Base-by-base conservation (phyloP, 2,113 vertebrate species). In the Syrrhaptes paradoxus region DNA sequence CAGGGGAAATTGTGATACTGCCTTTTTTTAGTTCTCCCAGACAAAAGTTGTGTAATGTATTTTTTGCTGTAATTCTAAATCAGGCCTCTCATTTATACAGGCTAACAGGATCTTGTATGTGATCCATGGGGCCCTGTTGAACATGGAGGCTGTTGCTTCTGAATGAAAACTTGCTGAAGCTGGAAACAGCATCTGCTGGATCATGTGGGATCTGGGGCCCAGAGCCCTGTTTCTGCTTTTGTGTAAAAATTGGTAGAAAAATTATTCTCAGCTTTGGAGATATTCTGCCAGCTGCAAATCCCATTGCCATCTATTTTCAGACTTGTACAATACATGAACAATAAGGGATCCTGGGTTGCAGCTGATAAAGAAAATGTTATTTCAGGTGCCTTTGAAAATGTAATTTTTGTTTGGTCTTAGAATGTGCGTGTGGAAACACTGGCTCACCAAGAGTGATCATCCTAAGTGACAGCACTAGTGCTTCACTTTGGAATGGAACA, bases 151-250 rank as follows among this genome's bases (percentile, higher is more conserved):
- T 89, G 83, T 94, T 96, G 95, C 86, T 95, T 96, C 90, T 96
- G 92, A 95, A 81, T 81, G 96, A 96, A 62, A 94, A 81, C 90
- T 93, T 95, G 88, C 62, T 95, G 95, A 78, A 95, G 73, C 65
- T 97, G 96, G 61, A 89, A 96, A 93, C 86, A 96, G 90, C 86
- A 87, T 96, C 92, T 92, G 88, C 93, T 93, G 96, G 92, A 97
- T 90, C 62, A 89, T 92, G 57, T 81, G 93, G 91, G 86, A 81
- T 94, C 86, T 5, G 15, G 73, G 90, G 76, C 88, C 74, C 78
- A 94, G 90, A 95, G 87, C 63, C 88, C 85, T 0, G 1, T 90
- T 93, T 94, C 86, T 96, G 73, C 88, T 82, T 89, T 90, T 89
- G 54, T 75, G 7, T 89, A 93, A 93, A 92, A 92, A 65, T 43